Percentiles rank a stretch among this genome's conserved stretches.
phyloP scores from a whole-genome alignment of 2,888 invertebrate genomes.

The Caenorhabditis wallacei region DNA sequence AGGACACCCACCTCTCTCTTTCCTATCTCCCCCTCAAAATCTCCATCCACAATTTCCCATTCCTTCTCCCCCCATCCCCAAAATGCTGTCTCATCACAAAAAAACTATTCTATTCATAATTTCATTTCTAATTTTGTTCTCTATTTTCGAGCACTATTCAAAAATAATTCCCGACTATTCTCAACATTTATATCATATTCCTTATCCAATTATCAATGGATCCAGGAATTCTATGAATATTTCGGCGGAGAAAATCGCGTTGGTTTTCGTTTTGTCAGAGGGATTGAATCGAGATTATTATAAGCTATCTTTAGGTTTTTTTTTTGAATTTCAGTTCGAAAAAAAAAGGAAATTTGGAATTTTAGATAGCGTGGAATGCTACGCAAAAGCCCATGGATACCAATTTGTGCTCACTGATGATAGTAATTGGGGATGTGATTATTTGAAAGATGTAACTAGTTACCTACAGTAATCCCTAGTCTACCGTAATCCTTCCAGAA shows the following conservation, averaged over 20 bases:
- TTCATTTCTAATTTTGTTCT: too few relatives aligned
- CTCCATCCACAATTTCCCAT: too few relatives aligned
- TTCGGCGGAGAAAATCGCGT: constrained; percentile 11
- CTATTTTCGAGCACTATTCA: too few relatives aligned
- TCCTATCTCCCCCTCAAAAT: too few relatives aligned
- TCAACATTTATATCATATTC: neutral
- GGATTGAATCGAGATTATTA: constrained; percentile 17
- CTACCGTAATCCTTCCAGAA: constrained; percentile 44
- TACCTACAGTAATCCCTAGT: neutral
- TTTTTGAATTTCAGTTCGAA: too few relatives aligned
- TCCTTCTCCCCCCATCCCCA: too few relatives aligned
- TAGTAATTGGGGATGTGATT: constrained; percentile 19
- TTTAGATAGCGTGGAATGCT: constrained; percentile 31
- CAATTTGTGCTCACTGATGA: neutral
- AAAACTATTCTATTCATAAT: too few relatives aligned
- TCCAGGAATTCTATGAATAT: neutral
- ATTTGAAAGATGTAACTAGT: constrained; percentile 58
- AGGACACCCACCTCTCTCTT: too few relatives aligned
- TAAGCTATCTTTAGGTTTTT: constrained; percentile 34
- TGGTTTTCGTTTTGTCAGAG: constrained; percentile 38
- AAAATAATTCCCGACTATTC: too few relatives aligned
- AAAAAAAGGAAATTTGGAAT: neutral
- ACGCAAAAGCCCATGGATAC: constrained; percentile 19
- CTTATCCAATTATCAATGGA: neutral
- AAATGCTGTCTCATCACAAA: too few relatives aligned